Conservation (phyloP, 2,113 vertebrate genomes). For the Lipophrys pholis region DNA sequence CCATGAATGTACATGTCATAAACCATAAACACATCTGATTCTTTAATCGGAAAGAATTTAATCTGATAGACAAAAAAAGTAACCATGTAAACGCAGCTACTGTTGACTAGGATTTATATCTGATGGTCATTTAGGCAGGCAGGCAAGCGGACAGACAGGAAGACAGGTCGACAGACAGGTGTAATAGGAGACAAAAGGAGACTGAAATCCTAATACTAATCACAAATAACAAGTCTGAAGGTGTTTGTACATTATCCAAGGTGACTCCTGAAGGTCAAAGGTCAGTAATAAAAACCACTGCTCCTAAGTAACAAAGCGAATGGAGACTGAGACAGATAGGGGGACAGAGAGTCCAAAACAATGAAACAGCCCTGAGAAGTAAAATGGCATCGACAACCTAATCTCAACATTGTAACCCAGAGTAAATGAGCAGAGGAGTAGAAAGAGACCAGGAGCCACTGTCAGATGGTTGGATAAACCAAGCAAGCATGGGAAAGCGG, state of each 20-base stretch:
- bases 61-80: too few species aligned
- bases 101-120: background rate
- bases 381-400: conserved; percentile 80
- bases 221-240: conserved; percentile 36
- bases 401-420: conserved; percentile 75
- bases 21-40: too few species aligned
- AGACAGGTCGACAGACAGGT: background rate
- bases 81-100: too few species aligned
- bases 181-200: background rate
- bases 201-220: conserved; percentile 22
- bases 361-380: conserved; percentile 64
- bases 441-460: conserved; percentile 40
- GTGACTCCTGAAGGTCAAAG: conserved; percentile 66
- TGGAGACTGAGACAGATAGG: conserved; percentile 39
- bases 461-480: conserved; percentile 33
- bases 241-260: conserved; percentile 51
- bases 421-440: conserved; percentile 71
- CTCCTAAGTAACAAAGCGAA: conserved; percentile 55
- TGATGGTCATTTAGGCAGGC: too few species aligned
- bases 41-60: too few species aligned
- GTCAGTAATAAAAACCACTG: conserved; percentile 58
- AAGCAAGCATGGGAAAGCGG: conserved; percentile 41
- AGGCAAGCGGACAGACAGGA: background rate
- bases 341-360: conserved; percentile 71
- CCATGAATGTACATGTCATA: too few species aligned